Percentiles rank a stretch among this genome's conserved stretches.
These are phyloP conservation scores for Brachylomia viminalis DNA, from an alignment of 2,888 invertebrate genomes.

Conservation along the genomic window DNA sequence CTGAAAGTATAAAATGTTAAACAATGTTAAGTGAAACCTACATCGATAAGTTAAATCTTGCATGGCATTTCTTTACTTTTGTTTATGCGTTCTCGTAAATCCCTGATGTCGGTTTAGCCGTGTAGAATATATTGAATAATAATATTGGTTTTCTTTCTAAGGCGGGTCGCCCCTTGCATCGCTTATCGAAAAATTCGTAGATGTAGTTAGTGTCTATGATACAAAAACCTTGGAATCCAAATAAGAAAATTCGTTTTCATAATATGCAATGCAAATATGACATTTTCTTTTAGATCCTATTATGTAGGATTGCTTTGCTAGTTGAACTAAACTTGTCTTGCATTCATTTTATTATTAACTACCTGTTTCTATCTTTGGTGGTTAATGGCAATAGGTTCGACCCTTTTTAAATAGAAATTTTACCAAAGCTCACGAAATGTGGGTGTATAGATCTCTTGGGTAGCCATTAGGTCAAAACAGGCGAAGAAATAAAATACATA, in stretches of 20 bases:
- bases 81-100: conserved; percentile 52
- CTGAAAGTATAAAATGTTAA: conserved; percentile 11
- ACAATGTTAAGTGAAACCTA: conserved; percentile 16
- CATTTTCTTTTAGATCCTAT: background rate
- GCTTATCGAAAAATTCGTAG: conserved; percentile 31
- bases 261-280: background rate
- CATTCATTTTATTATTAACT: conserved; percentile 2
- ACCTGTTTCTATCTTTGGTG: background rate
- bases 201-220: conserved; percentile 31
- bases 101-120: conserved; percentile 9
- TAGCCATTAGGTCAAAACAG: background rate
- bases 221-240: conserved; percentile 32
- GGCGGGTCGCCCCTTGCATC: conserved; percentile 29
- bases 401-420: background rate
- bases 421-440: background rate
- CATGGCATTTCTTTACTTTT: conserved; percentile 38
- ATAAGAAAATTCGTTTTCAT: conserved; percentile 19
- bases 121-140: conserved; percentile 15
- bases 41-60: conserved; percentile 22
- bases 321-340: conserved; percentile 4
- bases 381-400: background rate
- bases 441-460: background rate
- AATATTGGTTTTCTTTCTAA: conserved; percentile 10
- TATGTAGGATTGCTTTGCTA: background rate
- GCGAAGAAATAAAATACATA: background rate